phyloP scores from a whole-genome alignment of 2,797 vertebrate genomes.

The Poecilia picta region DNA sequence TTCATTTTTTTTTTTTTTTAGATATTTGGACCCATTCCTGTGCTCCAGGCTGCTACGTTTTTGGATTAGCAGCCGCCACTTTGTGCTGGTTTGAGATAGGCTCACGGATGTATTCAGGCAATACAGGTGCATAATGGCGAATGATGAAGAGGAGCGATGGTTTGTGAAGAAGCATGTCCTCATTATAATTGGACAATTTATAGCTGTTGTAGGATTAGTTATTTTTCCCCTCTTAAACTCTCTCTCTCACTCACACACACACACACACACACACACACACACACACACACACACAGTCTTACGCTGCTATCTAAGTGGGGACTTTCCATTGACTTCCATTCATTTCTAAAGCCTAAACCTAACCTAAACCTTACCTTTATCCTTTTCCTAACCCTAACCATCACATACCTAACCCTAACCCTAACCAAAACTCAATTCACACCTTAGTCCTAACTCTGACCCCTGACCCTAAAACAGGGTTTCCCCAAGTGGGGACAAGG shows the following conservation, averaged over 20 bases:
- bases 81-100: conserved; percentile 70
- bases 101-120: conserved; percentile 55
- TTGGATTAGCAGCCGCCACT: conserved; percentile 69
- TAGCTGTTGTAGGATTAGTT: conserved; percentile 77
- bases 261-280: conserved; percentile 18
- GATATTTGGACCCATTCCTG: conserved; percentile 41
- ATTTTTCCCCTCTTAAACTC: conserved; percentile 64
- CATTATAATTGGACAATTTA: conserved; percentile 78
- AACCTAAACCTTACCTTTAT: too few species aligned
- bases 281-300: too few species aligned
- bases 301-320: too few species aligned
- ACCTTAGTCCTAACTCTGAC: too few species aligned
- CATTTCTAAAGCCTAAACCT: too few species aligned
- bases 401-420: too few species aligned
- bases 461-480: too few species aligned
- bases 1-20: not conserved
- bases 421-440: too few species aligned
- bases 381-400: too few species aligned
- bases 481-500: too few species aligned
- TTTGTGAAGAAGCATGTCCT: conserved; percentile 71
- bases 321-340: too few species aligned
- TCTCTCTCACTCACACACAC: too few species aligned
- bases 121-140: conserved; percentile 67
- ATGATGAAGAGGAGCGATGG: conserved; percentile 61
- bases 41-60: conserved; percentile 51